A percentile compares a stretch with the other conserved stretches of the same genome.
Evolutionary conservation across 92 coral and sea anemone species (phyloP).

Genomic region (Ricordea florida): DNA sequence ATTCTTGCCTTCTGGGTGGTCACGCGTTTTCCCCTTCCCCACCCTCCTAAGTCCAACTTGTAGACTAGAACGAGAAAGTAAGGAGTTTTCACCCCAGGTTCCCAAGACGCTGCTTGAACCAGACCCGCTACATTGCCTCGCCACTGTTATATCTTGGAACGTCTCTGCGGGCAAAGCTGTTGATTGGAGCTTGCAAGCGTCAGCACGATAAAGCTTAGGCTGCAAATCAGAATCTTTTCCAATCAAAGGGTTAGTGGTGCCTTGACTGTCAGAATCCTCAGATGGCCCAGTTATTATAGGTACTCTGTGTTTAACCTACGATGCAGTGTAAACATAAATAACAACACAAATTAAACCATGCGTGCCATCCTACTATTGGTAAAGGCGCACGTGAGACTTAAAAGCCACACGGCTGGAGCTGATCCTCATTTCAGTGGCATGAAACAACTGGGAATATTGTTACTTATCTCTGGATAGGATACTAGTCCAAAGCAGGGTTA

Average conservation of each 20-base stretch:
- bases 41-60: conserved; percentile 15
- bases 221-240: neutral
- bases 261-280: neutral
- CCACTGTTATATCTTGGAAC: neutral
- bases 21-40: neutral
- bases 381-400: too few relatives aligned
- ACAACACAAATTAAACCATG: too few relatives aligned
- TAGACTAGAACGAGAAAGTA: neutral
- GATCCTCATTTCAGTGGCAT: too few relatives aligned
- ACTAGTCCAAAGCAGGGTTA: too few relatives aligned
- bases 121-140: neutral
- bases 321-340: too few relatives aligned
- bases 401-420: too few relatives aligned
- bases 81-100: neutral
- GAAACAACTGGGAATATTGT: too few relatives aligned
- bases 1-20: neutral
- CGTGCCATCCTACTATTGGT: too few relatives aligned
- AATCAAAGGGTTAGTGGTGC: neutral
- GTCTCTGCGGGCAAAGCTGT: neutral
- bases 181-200: too few relatives aligned
- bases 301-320: neutral
- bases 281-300: conserved; percentile 13
- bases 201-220: too few relatives aligned
- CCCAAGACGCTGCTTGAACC: too few relatives aligned
- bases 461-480: too few relatives aligned